Percentiles rank a stretch among this genome's conserved stretches.
phyloP scores from a whole-genome alignment of 2,888 invertebrate genomes.

The Crematogaster levior region DNA sequence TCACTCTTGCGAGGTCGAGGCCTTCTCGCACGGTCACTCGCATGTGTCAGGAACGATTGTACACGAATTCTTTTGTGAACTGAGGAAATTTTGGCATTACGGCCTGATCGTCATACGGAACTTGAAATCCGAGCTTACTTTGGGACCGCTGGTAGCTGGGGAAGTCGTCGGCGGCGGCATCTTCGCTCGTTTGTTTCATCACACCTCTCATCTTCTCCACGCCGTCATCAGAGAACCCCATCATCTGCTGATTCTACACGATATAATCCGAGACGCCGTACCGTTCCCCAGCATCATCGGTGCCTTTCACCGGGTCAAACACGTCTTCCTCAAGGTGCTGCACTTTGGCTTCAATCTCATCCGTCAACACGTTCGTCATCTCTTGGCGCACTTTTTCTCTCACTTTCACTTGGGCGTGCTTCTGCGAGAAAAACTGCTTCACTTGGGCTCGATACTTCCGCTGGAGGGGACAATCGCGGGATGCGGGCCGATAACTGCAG shows the following conservation, averaged over 20 bases:
- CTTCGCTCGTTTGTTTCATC: conserved; percentile 24
- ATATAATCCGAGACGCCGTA: conserved; percentile 39
- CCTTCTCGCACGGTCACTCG: conserved; percentile 25
- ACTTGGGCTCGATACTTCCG: neutral
- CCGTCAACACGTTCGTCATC: neutral
- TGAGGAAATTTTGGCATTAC: conserved; percentile 53
- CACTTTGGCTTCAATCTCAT: neutral
- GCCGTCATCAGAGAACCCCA: conserved; percentile 54
- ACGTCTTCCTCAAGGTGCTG: neutral
- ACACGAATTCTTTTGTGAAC: conserved; percentile 66
- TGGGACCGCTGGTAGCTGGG: conserved; percentile 14
- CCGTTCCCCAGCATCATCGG: conserved; percentile 32
- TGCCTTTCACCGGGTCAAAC: conserved; percentile 32
- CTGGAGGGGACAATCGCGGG: neutral
- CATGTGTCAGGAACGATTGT: neutral
- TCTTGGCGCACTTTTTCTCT: neutral
- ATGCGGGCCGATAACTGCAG: neutral
- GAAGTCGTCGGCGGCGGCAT: neutral
- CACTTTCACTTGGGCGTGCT: neutral
- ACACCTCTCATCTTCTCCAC: conserved; percentile 31
- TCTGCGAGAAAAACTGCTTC: neutral
- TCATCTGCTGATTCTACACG: conserved; percentile 51
- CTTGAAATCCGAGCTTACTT: conserved; percentile 50
- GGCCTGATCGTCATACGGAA: conserved; percentile 12
- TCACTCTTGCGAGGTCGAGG: conserved; percentile 52